Percentiles rank a stretch among this genome's conserved stretches.
Conservation (phyloP, 2,797 vertebrate species). For the Rhynchotus rufescens region DNA sequence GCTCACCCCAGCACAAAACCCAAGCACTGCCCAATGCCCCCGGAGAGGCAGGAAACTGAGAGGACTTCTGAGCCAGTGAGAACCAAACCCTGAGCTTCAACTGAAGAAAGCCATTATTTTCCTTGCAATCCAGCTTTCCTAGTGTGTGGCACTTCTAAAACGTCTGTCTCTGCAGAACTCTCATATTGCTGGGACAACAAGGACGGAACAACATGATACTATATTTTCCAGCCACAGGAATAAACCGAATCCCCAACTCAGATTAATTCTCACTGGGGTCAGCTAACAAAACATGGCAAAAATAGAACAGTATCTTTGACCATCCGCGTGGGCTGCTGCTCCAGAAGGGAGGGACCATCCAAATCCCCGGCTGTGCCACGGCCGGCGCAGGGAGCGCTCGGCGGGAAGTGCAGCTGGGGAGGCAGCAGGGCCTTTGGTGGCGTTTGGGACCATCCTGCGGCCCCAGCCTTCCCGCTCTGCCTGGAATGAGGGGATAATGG, state of each 20-base stretch:
- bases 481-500: constrained; percentile 7
- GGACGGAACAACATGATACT: background rate
- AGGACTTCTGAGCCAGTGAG: background rate
- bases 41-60: background rate
- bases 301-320: background rate
- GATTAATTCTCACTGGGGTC: background rate
- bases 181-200: background rate
- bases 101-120: background rate
- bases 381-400: no score
- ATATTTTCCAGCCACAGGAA: background rate
- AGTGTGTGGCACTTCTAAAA: background rate
- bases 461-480: background rate
- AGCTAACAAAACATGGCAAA: background rate
- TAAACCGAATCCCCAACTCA: background rate
- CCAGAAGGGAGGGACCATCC: background rate
- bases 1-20: background rate
- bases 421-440: background rate
- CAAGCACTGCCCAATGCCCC: background rate
- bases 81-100: background rate
- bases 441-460: background rate
- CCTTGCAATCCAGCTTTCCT: background rate
- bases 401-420: background rate
- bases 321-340: background rate
- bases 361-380: background rate
- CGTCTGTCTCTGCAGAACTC: background rate